A percentile compares a stretch with the other conserved stretches of the same genome.
These are phyloP conservation scores for Heliconius cydno DNA, from an alignment of 2,888 invertebrate genomes.

Conservation along the genomic window DNA sequence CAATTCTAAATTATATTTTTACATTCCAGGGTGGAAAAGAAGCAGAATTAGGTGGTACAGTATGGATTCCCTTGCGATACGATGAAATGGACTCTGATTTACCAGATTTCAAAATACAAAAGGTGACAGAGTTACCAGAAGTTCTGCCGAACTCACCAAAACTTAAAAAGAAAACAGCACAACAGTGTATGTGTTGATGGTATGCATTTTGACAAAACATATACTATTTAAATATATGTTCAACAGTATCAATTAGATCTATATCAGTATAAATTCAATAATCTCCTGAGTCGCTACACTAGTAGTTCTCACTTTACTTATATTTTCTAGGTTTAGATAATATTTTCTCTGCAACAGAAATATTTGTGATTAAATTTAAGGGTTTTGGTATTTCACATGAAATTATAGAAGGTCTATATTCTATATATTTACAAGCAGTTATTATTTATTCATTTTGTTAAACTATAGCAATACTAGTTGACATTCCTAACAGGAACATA, in stretches of 20 bases:
- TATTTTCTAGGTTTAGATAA: constrained; percentile 8
- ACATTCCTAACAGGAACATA: constrained; percentile 15
- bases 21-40: constrained; percentile 87
- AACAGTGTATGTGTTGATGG: constrained; percentile 54
- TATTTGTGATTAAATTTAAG: not conserved
- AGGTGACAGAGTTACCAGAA: constrained; percentile 85
- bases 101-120: constrained; percentile 87
- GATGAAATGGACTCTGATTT: constrained; percentile 78
- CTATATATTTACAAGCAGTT: not conserved
- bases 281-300: constrained; percentile 8
- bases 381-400: not conserved
- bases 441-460: not conserved
- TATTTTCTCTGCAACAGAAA: not conserved
- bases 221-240: not conserved
- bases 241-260: not conserved
- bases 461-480: not conserved
- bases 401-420: not conserved
- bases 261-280: constrained; percentile 10
- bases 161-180: constrained; percentile 64
- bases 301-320: constrained; percentile 13
- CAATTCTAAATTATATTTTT: not conserved
- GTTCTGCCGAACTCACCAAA: constrained; percentile 84
- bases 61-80: constrained; percentile 89
- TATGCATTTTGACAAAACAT: constrained; percentile 32
- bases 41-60: constrained; percentile 90